Base-by-base conservation (phyloP, 1,140 invertebrate species). In the Drosophila orena region DNA sequence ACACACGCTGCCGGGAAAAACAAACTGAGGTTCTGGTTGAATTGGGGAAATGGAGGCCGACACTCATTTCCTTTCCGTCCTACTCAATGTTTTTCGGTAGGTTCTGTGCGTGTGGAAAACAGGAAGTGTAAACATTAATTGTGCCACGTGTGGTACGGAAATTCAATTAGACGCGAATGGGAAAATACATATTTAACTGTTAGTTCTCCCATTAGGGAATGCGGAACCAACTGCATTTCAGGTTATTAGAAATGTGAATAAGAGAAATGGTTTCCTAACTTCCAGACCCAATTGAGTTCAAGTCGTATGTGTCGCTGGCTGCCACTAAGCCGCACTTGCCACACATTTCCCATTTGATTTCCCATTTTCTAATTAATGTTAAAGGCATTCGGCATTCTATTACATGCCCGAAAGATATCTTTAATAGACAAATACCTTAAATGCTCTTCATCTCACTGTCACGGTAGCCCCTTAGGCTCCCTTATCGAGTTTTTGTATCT, bases 101-200 rank as follows among this genome's bases (percentile, higher is more conserved):
- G 37, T 42, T 57, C 27, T 8, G 49, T 57, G 75, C 54, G 65
- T 71, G 75, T 65, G 43, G 20, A 43, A 42, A 44, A 60, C 79
- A 81, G 79, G 79, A 83, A 81, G 81, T 78, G 79, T 73, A 61
- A 58, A 57, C 70, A 69, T 49, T 70, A 76, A 80, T 64, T 43
- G 64, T 14, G 34, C 59, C 62, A 65, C 38, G 42, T 66, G 62
- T 24, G 40, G 49, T 68, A 62, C 66, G 79, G 79, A 81, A 81
- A 81, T 73, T 77, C 73, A 81, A 78, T 83, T 83, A 74, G 52
- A 30, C 12, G 27, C 20, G 47, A 54, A 55, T 71, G 47, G 49
- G 64, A 70, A 70, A 27, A 24, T 40, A 40, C 15, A 69, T 52
- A 50, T 42, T 68, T 68, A 54, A 54, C 37, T 24, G 61, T 68